Evolutionary conservation across 2,888 invertebrate species (phyloP).

Genomic region (Aphidius colemani): DNA sequence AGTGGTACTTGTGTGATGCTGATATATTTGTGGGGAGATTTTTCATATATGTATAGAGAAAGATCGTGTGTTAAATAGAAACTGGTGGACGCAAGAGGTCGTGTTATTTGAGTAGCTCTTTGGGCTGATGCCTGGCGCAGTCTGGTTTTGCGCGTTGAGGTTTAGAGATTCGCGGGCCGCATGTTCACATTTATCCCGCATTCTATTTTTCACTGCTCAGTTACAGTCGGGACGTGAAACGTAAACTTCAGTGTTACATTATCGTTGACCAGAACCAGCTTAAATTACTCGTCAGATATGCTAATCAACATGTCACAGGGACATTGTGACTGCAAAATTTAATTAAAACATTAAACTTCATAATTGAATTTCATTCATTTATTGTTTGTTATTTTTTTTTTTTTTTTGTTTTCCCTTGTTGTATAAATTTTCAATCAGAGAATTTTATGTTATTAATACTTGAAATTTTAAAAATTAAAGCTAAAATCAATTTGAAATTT

Average conservation of each 20-base stretch:
- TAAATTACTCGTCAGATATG: too few species aligned
- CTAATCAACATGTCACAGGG: too few species aligned
- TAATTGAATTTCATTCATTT: too few species aligned
- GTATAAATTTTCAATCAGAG: too few species aligned
- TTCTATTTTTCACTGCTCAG: constrained; percentile 43
- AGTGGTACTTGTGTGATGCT: constrained; percentile 5
- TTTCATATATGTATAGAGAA: constrained; percentile 20
- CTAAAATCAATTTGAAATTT: too few species aligned
- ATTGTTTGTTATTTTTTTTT: too few species aligned
- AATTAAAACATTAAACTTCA: too few species aligned
- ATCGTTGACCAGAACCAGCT: background rate
- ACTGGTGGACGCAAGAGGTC: constrained; percentile 37
- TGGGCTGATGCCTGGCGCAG: constrained; percentile 42
- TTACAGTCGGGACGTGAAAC: constrained; percentile 46
- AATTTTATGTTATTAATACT: too few species aligned
- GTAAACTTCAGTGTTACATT: constrained; percentile 27
- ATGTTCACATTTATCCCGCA: constrained; percentile 31
- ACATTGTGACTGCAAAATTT: too few species aligned
- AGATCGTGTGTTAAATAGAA: constrained; percentile 29
- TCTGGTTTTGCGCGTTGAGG: constrained; percentile 52
- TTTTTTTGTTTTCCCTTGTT: too few species aligned
- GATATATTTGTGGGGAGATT: background rate
- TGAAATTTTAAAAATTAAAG: too few species aligned
- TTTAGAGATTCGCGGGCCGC: constrained; percentile 47
- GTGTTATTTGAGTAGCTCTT: constrained; percentile 44